Base-by-base conservation (phyloP, 1,140 invertebrate genomes). In the Nixonia krombeini region DNA sequence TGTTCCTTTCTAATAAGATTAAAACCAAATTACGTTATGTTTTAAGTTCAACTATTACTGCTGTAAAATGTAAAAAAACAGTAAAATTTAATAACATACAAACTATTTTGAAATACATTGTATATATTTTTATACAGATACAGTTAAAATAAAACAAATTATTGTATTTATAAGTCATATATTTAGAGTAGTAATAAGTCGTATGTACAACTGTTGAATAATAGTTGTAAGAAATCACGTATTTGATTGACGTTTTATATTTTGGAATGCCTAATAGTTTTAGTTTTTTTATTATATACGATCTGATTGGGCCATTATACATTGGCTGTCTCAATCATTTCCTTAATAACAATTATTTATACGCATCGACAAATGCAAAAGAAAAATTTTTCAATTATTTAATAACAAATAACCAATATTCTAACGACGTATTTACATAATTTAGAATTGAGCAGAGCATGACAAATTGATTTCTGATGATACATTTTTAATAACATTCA, bases 251-350 rank as follows among this genome's bases (percentile, higher is more conserved):
- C 57, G 76, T 78, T 33, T 21, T 75, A 57, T 59, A 62, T 74
- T 76, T 62, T 77, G 81, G 79, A 82, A 83, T 83, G 76, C 74
- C 77, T 82, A 81, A 79, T 76, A 80, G 72, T 72, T 53, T 45
- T 29, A 47, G 9, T 59, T 38, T 38, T 57, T 16, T 51, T 49
- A 59, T 79, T 66, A 76, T 76, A 68, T 69, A 59, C 63, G 61
- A 75, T 53, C 51, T 50, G 56, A 70, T 76, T 64, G 63, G 58
- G 57, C 53, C 57, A 31, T 71, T 65, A 42, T 42, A 74, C 76
- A 76, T 42, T 63, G 73, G 76, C 55, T 80, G 73, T 79, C 77
- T 80, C 78, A 79, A 80, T 80, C 72, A 25, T 65, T 37, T 63
- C 37, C 57, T 61, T 62, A 38, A 50, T 55, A 46, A 41, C 42